A percentile compares a stretch with the other conserved stretches of the same genome.
These are phyloP conservation scores for Perodicticus potto DNA, from an alignment of 2,797 vertebrate genomes.

Conservation along the genomic window DNA sequence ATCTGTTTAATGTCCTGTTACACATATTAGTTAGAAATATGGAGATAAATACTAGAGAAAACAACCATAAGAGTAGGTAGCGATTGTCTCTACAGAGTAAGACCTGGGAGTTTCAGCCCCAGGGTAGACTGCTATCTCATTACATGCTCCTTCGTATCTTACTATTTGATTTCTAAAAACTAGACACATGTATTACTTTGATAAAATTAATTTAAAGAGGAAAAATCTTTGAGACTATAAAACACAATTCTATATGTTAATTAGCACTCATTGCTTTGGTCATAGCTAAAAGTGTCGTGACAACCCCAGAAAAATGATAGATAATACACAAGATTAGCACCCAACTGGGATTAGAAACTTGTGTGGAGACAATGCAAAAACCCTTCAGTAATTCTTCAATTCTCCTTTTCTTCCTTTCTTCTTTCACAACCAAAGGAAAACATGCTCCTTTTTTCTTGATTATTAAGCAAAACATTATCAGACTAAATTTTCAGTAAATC, in stretches of 20 bases:
- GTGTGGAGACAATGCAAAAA: not conserved
- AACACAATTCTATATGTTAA: conserved; percentile 19
- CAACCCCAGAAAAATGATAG: not conserved
- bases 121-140: not conserved
- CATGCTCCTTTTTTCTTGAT: not conserved
- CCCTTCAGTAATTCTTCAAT: not conserved
- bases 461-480: not conserved
- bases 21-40: conserved; percentile 48
- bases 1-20: conserved; percentile 37
- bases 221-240: not conserved
- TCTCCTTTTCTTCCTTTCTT: not conserved
- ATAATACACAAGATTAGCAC: not conserved
- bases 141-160: conserved; percentile 16
- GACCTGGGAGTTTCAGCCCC: not conserved
- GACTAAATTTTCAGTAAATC: not conserved
- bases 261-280: conserved; percentile 48
- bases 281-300: not conserved
- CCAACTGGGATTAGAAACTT: not conserved
- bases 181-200: conserved; percentile 3
- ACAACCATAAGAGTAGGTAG: not conserved
- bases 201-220: conserved; percentile 65
- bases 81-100: conserved; percentile 9
- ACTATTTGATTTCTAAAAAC: conserved; percentile 59
- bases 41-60: conserved; percentile 46
- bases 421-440: conserved; percentile 4